These are phyloP conservation scores for Mercenaria mercenaria DNA, from an alignment of 1,140 invertebrate species.

Conservation along the genomic window DNA sequence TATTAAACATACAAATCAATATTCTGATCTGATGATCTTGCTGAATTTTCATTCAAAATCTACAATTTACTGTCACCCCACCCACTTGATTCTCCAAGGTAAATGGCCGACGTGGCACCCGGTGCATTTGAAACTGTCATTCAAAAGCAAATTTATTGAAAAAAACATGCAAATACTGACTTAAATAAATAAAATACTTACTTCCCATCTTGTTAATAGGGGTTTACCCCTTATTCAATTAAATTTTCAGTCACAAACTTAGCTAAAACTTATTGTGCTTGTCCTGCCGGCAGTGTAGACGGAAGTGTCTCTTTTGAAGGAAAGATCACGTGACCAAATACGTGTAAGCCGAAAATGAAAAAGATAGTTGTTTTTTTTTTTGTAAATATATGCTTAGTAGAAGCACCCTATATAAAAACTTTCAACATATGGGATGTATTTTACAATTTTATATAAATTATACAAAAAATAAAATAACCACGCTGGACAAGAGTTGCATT, in stretches of 20 bases:
- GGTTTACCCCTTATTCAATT: not conserved
- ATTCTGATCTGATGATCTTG: no score
- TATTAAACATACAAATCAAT: no score
- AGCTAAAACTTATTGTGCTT: not conserved
- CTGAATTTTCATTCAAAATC: no score
- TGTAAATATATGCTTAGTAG: not conserved
- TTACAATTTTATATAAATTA: not conserved
- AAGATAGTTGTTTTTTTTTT: not conserved
- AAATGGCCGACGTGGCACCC: constrained; percentile 61
- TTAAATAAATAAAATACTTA: constrained; percentile 43
- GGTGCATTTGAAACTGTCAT: not conserved
- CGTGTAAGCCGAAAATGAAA: constrained; percentile 4
- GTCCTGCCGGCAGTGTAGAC: constrained; percentile 3
- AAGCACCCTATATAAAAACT: not conserved
- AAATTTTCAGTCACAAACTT: not conserved
- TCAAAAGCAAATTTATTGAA: not conserved
- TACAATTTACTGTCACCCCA: no score
- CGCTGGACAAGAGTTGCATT: not conserved
- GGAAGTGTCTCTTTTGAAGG: constrained; percentile 61
- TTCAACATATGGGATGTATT: not conserved
- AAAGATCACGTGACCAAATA: constrained; percentile 63
- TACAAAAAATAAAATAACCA: not conserved
- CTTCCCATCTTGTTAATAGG: constrained; percentile 56
- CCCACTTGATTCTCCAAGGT: constrained; percentile 2
- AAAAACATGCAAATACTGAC: not conserved